Percentiles rank a stretch among this genome's conserved stretches.
Conservation (phyloP, 2,888 invertebrate genomes). For the Yponomeuta malinellus region DNA sequence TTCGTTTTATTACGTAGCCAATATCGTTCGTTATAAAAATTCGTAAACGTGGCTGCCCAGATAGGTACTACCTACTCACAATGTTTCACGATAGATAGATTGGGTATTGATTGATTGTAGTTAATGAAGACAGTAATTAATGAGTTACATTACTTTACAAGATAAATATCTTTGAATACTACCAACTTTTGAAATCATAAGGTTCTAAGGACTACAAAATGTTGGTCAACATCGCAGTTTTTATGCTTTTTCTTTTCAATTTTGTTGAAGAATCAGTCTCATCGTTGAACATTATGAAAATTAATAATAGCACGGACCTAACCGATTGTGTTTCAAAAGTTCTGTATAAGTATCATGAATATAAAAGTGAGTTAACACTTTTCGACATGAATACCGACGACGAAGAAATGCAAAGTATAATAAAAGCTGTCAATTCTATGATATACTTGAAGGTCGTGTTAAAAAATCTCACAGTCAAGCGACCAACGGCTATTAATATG, state of each 20-base stretch:
- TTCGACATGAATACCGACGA: conserved; percentile 19
- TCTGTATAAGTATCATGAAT: conserved; percentile 17
- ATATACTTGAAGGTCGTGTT: conserved; percentile 16
- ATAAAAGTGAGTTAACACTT: conserved; percentile 19
- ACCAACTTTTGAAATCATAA: background rate
- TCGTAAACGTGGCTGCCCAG: background rate
- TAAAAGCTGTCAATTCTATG: conserved; percentile 20
- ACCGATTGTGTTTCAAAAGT: conserved; percentile 9
- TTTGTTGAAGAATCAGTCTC: background rate
- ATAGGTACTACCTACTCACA: background rate
- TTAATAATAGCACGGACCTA: conserved; percentile 2
- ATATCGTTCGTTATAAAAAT: background rate
- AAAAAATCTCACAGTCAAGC: conserved; percentile 14
- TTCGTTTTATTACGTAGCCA: too few species aligned
- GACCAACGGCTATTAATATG: background rate
- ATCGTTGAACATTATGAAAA: background rate
- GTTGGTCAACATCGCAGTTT: background rate
- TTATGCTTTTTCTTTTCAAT: background rate
- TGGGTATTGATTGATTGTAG: background rate
- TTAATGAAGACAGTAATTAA: background rate
- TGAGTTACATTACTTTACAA: background rate
- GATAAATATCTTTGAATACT: background rate
- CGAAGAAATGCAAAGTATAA: conserved; percentile 16
- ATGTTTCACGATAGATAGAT: background rate
- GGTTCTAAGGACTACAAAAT: background rate